Base-by-base conservation (phyloP, 2,888 invertebrate species). In the Cartodere bifasciata region DNA sequence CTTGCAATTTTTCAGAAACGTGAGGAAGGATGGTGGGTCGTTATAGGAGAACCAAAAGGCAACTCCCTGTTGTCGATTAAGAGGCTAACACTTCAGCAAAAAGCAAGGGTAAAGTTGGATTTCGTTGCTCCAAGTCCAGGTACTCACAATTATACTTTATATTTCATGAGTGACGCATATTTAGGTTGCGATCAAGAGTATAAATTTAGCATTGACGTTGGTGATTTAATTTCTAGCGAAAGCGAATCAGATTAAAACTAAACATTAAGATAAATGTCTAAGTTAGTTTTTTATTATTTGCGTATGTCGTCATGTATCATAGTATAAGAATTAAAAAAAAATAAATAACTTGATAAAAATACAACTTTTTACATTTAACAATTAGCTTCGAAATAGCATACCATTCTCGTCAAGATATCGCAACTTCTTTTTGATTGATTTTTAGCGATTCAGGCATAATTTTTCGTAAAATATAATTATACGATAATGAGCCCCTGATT, bases 181-280 rank as follows among this genome's bases (percentile, higher is more conserved):
- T 75, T 98, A 53, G 98, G 98, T 5, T 98, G 97, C 52, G 98
- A 99, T 68, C 98, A 99, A 62, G 98, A 99, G 63, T 98, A 98
- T 64, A 84, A 86, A 62, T 90, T 98, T 59, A 72, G 70, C 0
- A 80, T 88, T 9, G 79, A 80, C 42, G 85, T 91, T 4, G 78
- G 73, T 1, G 85, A 82, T 48, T 76, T 74, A 46, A 74, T 75
- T 41, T 75, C 75, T 3, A 75, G 72, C 34, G 73, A 63, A 23
- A 67, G 66, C 46, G 61, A 60, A 43, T 74, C 74, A 5, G 73
- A 75, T 46, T 75, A 63, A 58, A n/a, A n/a, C n/a, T n/a, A n/a
- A n/a, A n/a, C n/a, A n/a, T 32, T 23, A n/a, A n/a, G n/a, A n/a
- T n/a, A n/a, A n/a, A n/a, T n/a, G n/a, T n/a, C n/a, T n/a, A n/a